phyloP scores from a whole-genome alignment of 2,113 vertebrate genomes.

The Peromyscus maniculatus region DNA sequence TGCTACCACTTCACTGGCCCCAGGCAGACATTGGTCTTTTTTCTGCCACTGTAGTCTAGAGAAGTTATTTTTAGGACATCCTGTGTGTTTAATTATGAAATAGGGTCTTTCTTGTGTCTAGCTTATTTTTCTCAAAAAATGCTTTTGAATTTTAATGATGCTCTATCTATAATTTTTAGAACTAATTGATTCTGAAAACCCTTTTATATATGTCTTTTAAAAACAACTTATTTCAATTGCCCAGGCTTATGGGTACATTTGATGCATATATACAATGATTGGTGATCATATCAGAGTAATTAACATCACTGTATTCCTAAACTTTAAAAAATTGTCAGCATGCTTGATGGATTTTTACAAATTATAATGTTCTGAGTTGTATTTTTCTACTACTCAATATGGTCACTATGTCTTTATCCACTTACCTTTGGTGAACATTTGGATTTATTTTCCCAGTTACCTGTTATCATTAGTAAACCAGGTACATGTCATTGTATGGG shows the following conservation, averaged over 20 bases:
- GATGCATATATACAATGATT: background rate
- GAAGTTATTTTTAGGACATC: background rate
- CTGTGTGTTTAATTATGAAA: background rate
- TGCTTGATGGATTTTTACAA: background rate
- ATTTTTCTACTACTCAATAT: background rate
- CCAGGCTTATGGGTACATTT: background rate
- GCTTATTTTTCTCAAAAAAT: background rate
- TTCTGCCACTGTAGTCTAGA: background rate
- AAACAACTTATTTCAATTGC: background rate
- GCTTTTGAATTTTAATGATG: background rate
- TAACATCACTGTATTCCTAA: background rate
- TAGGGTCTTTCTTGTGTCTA: background rate
- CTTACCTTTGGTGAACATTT: background rate
- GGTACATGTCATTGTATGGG: background rate
- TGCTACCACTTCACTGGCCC: background rate
- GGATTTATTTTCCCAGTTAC: background rate
- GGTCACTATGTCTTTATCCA: background rate
- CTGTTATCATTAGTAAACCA: too few species aligned
- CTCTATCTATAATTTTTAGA: background rate
- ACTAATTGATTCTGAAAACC: background rate
- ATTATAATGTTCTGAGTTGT: background rate
- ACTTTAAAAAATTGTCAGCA: background rate
- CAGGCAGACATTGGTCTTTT: background rate
- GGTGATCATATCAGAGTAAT: background rate
- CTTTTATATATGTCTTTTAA: background rate